A percentile compares a stretch with the other conserved stretches of the same genome.
Evolutionary conservation across 2,888 invertebrate genomes (phyloP).

Genomic region (Cryptocephalus moraei): DNA sequence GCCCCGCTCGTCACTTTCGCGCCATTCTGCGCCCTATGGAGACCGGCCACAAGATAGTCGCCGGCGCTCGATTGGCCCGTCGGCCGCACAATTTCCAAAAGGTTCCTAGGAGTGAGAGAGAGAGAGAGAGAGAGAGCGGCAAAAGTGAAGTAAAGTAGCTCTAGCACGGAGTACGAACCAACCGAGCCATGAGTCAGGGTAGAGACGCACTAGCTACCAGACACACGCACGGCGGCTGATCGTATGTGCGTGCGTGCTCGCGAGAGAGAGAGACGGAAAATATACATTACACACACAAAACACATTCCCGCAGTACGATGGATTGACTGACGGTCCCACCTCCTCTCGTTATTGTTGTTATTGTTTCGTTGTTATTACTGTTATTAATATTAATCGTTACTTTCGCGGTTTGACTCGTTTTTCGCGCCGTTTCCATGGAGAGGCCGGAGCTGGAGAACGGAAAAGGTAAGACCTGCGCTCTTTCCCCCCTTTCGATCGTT

Average conservation of each 20-base stretch:
- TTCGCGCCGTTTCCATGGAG: constrained; percentile 22
- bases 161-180: constrained; percentile 15
- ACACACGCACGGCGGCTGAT: no score
- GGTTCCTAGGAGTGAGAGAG: not conserved
- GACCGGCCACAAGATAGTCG: no score
- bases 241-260: no score
- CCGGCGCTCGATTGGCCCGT: not conserved
- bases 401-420: constrained; percentile 9
- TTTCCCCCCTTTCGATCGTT: no score
- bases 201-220: no score
- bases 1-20: not conserved
- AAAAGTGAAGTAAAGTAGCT: constrained; percentile 29
- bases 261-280: no score
- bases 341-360: constrained; percentile 6
- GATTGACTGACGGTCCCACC: not conserved
- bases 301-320: not conserved
- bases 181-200: no score
- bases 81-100: not conserved
- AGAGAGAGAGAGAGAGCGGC: no score
- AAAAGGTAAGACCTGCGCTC: constrained; percentile 21
- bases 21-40: constrained; percentile 3
- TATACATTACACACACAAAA: no score
- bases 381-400: constrained; percentile 2
- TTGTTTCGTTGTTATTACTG: constrained; percentile 9
- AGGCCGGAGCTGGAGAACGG: constrained; percentile 24